These are phyloP conservation scores for Sminthurides aquaticus DNA, from an alignment of 2,888 invertebrate species.

Conservation along the genomic window DNA sequence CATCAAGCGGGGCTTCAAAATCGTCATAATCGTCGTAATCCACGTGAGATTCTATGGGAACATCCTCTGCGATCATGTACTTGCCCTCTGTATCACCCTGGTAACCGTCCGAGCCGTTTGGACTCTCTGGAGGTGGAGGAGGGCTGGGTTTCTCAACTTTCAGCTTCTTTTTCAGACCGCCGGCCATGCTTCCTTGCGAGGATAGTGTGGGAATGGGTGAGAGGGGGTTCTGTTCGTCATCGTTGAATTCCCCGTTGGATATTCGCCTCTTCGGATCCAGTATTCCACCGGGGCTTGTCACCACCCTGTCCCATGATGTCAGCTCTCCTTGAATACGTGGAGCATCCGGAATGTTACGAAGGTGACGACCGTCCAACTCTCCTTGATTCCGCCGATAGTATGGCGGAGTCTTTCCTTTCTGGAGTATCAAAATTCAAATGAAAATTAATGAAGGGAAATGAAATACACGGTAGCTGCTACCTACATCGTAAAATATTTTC, in stretches of 20 bases:
- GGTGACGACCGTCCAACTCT: slow-evolving; percentile 66
- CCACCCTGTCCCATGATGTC: slow-evolving; percentile 33
- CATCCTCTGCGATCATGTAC: slow-evolving; percentile 18
- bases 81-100: slow-evolving; percentile 20
- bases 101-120: slow-evolving; percentile 17
- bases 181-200: background rate
- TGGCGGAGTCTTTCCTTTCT: slow-evolving; percentile 75
- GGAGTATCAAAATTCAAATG: slow-evolving; percentile 44
- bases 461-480: too few relatives aligned
- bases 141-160: slow-evolving; percentile 7
- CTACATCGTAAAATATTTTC: too few relatives aligned
- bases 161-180: background rate
- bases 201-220: slow-evolving; percentile 1
- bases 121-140: slow-evolving; percentile 10
- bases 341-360: slow-evolving; percentile 69
- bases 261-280: slow-evolving; percentile 30
- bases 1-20: background rate
- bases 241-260: slow-evolving; percentile 24
- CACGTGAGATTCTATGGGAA: background rate
- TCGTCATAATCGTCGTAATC: background rate
- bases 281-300: slow-evolving; percentile 18
- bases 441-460: background rate
- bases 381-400: slow-evolving; percentile 60
- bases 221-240: slow-evolving; percentile 14
- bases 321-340: slow-evolving; percentile 53